Evolutionary conservation across 2,888 invertebrate species (phyloP).

Genomic region (Papilio demoleus): DNA sequence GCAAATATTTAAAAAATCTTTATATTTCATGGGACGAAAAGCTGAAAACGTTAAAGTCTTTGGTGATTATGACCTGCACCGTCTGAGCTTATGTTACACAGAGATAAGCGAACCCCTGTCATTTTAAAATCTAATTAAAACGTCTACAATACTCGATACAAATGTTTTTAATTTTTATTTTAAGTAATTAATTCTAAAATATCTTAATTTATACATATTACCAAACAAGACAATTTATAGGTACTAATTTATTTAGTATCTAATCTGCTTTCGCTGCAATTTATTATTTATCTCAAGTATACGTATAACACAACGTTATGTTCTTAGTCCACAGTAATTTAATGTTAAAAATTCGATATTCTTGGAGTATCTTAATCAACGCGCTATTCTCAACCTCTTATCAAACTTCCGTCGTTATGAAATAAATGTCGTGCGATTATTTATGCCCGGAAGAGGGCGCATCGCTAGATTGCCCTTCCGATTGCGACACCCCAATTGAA

Average conservation of each 20-base stretch:
- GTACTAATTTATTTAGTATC: too few relatives aligned
- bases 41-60: not conserved
- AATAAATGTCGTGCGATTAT: conserved; percentile 76
- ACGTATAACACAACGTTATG: not conserved
- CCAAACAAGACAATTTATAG: too few relatives aligned
- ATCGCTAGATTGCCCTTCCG: conserved; percentile 67
- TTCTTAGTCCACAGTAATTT: not conserved
- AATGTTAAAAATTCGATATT: conserved; percentile 12
- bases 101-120: conserved; percentile 6
- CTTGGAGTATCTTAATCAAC: conserved; percentile 14
- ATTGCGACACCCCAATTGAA: conserved; percentile 70
- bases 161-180: not conserved
- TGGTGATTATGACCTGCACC: not conserved
- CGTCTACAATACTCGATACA: not conserved
- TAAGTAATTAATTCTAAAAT: too few relatives aligned
- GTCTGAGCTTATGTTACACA: conserved; percentile 2
- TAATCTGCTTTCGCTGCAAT: too few relatives aligned
- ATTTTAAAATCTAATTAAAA: not conserved
- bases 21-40: not conserved
- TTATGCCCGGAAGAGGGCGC: conserved; percentile 75
- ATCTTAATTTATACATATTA: too few relatives aligned
- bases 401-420: conserved; percentile 76
- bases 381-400: conserved; percentile 56
- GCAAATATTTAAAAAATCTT: too few relatives aligned
- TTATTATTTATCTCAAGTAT: too few relatives aligned